These are phyloP conservation scores for Apus apus DNA, from an alignment of 2,113 vertebrate species.

Conservation along the genomic window DNA sequence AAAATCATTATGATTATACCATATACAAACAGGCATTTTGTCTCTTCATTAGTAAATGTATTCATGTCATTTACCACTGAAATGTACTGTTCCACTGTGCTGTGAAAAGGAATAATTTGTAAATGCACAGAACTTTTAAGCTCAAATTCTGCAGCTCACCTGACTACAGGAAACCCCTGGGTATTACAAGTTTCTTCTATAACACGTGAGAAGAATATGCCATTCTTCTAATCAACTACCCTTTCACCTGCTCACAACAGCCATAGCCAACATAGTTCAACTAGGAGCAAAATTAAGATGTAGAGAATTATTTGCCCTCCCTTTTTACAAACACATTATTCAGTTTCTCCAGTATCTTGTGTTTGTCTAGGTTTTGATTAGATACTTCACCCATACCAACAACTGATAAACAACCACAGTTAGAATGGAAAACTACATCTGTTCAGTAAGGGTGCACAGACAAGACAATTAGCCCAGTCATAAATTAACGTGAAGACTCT, in stretches of 20 bases:
- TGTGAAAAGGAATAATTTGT: neutral
- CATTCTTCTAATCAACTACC: neutral
- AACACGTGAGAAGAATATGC: neutral
- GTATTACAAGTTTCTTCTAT: neutral
- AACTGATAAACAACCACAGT: conserved; percentile 23
- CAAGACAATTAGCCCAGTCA: conserved; percentile 52
- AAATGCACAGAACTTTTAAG: neutral
- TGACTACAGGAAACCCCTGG: neutral
- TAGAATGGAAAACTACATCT: conserved; percentile 35
- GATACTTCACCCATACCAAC: neutral
- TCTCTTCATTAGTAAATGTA: neutral
- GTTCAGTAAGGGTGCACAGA: conserved; percentile 6
- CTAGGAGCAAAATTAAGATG: conserved; percentile 7
- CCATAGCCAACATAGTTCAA: neutral
- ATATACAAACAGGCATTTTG: neutral
- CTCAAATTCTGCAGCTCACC: neutral
- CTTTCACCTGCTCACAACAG: neutral
- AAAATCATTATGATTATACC: neutral
- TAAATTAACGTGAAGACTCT: conserved; percentile 3
- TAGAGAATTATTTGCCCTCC: neutral
- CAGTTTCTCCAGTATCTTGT: neutral
- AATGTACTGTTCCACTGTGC: neutral
- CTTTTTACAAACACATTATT: conserved; percentile 12
- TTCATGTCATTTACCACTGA: neutral
- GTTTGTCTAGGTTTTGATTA: conserved; percentile 17